These are phyloP conservation scores for Holacanthus passer DNA, from an alignment of 2,113 vertebrate genomes.

Conservation along the genomic window DNA sequence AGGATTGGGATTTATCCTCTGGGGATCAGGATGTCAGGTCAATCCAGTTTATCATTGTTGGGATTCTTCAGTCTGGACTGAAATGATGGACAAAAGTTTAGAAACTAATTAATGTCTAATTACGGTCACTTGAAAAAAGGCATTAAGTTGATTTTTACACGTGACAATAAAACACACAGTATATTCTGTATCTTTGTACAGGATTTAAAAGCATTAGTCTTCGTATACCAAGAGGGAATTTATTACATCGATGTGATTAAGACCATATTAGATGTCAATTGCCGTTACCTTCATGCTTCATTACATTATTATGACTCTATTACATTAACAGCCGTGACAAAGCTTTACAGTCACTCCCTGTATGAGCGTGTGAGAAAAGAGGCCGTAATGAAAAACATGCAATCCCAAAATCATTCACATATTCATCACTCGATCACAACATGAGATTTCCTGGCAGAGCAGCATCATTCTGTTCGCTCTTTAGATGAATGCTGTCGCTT, in stretches of 20 bases:
- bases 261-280: conserved; percentile 19
- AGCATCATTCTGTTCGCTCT: neutral
- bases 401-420: neutral
- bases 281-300: conserved; percentile 14
- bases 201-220: neutral
- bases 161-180: neutral
- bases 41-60: too few species aligned
- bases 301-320: conserved; percentile 13
- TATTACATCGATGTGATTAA: conserved; percentile 39
- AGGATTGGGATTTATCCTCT: too few species aligned
- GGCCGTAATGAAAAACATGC: neutral
- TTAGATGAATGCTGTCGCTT: conserved; percentile 35
- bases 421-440: neutral
- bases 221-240: neutral
- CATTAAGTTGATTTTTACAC: neutral
- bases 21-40: too few species aligned
- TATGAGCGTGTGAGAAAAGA: neutral
- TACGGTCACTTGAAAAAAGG: too few species aligned
- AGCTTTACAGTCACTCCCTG: conserved; percentile 1
- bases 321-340: conserved; percentile 1
- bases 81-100: too few species aligned
- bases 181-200: neutral
- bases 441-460: neutral
- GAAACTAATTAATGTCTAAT: too few species aligned
- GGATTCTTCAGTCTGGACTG: too few species aligned